phyloP scores from a whole-genome alignment of 1,140 invertebrate species.

The Megalonaias nervosa region DNA sequence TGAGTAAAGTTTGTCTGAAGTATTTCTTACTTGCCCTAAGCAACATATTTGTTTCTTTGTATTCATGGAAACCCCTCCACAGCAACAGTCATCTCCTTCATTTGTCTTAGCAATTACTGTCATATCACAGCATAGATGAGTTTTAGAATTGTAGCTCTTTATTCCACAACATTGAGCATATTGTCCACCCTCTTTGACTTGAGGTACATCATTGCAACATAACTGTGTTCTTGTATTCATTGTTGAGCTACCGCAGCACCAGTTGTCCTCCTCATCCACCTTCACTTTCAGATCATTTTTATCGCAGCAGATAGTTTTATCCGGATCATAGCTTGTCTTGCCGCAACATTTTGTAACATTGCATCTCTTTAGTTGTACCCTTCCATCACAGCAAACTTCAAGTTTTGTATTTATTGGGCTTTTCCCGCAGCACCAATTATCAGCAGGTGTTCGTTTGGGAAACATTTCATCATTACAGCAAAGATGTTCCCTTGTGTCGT shows the following conservation, averaged over 20 bases:
- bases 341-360: slow-evolving; percentile 9
- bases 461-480: slow-evolving; percentile 13
- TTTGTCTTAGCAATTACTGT: not conserved
- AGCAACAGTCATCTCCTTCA: slow-evolving; percentile 10
- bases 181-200: no score
- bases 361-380: no score
- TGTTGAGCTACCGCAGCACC: slow-evolving; percentile 17
- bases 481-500: no score
- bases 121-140: slow-evolving; percentile 22
- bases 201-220: slow-evolving; percentile 22
- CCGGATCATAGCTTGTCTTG: slow-evolving; percentile 17
- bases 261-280: not conserved
- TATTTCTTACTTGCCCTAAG: slow-evolving; percentile 2
- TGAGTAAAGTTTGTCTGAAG: slow-evolving; percentile 16
- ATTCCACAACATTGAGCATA: slow-evolving; percentile 17
- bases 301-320: slow-evolving; percentile 10
- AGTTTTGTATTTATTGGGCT: slow-evolving; percentile 18
- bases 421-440: slow-evolving; percentile 24
- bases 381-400: no score
- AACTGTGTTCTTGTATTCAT: slow-evolving; percentile 20
- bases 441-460: not conserved
- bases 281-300: not conserved
- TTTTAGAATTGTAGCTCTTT: slow-evolving; percentile 26
- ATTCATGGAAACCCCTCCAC: slow-evolving; percentile 4
- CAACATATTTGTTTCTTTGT: slow-evolving; percentile 10